A percentile compares a stretch with the other conserved stretches of the same genome.
These are phyloP conservation scores for Sebastolobus alascanus DNA, from an alignment of 2,797 vertebrate genomes.

Conservation along the genomic window DNA sequence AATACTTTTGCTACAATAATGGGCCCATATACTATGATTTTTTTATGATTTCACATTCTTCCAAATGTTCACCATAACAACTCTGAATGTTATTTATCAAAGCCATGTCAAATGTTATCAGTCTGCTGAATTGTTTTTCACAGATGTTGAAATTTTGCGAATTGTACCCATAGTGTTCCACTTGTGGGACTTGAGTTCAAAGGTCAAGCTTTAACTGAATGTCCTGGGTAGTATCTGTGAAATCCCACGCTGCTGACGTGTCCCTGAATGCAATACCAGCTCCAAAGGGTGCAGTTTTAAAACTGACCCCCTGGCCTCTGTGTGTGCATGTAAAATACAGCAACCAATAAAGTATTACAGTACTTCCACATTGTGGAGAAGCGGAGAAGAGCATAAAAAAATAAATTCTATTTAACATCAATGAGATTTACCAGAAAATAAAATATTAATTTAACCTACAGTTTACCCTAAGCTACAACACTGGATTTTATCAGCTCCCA, in stretches of 20 bases:
- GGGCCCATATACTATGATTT: neutral
- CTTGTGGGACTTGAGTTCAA: neutral
- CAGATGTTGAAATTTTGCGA: no score
- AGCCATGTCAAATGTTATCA: neutral
- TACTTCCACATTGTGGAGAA: neutral
- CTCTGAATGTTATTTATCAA: neutral
- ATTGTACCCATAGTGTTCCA: neutral
- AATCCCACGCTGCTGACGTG: neutral
- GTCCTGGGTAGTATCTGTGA: neutral
- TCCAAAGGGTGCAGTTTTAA: neutral
- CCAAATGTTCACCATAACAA: conserved; percentile 2
- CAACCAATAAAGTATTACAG: neutral
- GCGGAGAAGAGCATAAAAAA: neutral
- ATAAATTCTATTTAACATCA: neutral
- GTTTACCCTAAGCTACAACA: neutral
- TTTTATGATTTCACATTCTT: neutral
- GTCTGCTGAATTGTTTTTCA: neutral
- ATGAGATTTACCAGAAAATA: neutral
- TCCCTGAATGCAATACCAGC: conserved; percentile 1
- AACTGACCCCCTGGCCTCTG: neutral
- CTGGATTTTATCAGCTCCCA: neutral
- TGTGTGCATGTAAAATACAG: neutral
- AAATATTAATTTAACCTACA: neutral
- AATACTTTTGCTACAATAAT: no score
- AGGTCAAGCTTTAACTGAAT: neutral